Evolutionary conservation across 1,140 invertebrate genomes (phyloP), one percentile per base, ranked within the genome.

Genomic region (Drosophila kohkoa): DNA sequence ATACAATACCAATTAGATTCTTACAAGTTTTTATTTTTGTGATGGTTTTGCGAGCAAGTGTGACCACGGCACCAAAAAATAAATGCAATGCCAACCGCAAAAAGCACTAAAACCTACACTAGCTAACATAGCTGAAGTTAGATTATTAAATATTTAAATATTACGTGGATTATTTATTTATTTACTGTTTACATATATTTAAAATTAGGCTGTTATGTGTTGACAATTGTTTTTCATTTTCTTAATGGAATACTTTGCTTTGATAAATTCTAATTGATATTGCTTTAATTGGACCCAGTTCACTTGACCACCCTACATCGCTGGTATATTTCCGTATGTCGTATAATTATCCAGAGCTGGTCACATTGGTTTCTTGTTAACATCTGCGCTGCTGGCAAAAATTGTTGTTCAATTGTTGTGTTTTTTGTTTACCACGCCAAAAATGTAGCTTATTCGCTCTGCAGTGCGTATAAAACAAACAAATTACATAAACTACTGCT

Each of bases 11-110:
- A 65, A 68, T 68, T 74, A 8, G 10, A 43, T 68, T 66, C 75
- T 79, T 70, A 74, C 71, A 63, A 63, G 65, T 57, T 72, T 81
- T 72, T 77, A 86, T 87, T 79, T 86, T 79, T 86, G 79, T 87
- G 79, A 81, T 85, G 82, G 43, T 78, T 87, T 82, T 16, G 69
- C 62, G 45, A 16, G 7, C 13, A 25, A 66, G 72, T 74, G 71
- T 82, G 82, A 51, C 83, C 83, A 10, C 5, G 1, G 25, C n/a
- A 4, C 0, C 20, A 5, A 43, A 57, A 11, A 11, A 55, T 20
- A 76, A 51, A 58, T 25, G 10, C n/a, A 51, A 41, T 25, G 59
- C 38, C 41, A 57, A 28, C 32, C 54, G 28, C 49, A 11, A 54
- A 41, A 13, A 11, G 0, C 1, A 10, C 10, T 25, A 48, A 30